These are phyloP conservation scores for Telmatochromis sp. DNA, from an alignment of 2,113 vertebrate genomes.

Conservation along the genomic window DNA sequence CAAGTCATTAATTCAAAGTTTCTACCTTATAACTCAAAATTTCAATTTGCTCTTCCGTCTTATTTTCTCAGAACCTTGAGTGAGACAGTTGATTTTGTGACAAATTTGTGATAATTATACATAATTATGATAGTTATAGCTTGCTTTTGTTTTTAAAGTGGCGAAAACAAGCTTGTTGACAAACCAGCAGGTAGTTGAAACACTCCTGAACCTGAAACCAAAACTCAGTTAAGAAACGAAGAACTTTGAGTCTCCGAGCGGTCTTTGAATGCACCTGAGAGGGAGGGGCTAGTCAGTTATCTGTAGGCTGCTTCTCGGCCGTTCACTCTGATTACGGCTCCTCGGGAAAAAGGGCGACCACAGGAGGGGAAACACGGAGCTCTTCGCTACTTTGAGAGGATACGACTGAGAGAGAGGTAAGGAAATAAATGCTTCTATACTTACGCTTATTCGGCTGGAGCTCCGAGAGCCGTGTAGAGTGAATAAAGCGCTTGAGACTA, in stretches of 20 bases:
- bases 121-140: not conserved
- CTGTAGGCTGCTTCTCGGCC: not conserved
- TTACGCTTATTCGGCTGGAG: not conserved
- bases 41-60: not conserved
- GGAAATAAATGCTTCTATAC: not conserved
- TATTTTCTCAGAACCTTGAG: not conserved
- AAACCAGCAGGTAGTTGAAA: not conserved
- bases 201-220: not conserved
- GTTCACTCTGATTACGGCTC: conserved; percentile 40
- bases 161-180: not conserved
- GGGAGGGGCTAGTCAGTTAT: conserved; percentile 44
- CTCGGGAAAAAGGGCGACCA: not conserved
- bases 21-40: not conserved
- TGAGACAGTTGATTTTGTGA: not conserved
- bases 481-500: not conserved
- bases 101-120: not conserved
- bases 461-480: fast-evolving
- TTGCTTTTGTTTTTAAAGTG: not conserved
- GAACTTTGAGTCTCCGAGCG: not conserved
- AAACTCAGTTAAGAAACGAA: not conserved
- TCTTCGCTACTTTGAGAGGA: not conserved
- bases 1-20: not conserved
- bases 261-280: not conserved
- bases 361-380: conserved; percentile 4
- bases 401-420: conserved; percentile 41